Evolutionary conservation across 2,797 vertebrate genomes (phyloP).

Genomic region (Serranus cabrilla): DNA sequence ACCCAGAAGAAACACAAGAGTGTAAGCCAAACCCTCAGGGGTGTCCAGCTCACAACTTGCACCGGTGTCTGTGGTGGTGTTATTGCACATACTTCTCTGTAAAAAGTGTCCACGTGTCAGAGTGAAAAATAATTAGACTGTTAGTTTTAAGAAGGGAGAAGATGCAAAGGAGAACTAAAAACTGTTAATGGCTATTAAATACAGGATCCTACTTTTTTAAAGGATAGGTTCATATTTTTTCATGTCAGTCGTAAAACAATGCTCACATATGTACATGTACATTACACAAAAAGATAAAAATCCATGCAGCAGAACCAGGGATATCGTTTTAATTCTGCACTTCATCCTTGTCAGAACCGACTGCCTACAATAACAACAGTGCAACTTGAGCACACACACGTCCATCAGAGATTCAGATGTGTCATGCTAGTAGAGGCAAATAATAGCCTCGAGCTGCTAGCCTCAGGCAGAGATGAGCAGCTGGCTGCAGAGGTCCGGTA

Average conservation of each 20-base stretch:
- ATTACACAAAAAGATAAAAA: neutral
- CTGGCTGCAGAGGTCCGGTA: neutral
- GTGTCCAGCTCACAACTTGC: fast-evolving
- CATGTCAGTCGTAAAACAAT: neutral
- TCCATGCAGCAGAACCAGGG: neutral
- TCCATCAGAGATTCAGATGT: neutral
- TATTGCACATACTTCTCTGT: slow-evolving; percentile 38
- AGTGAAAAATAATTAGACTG: neutral
- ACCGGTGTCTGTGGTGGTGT: neutral
- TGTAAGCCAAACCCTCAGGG: slow-evolving; percentile 63
- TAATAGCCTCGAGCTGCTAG: neutral
- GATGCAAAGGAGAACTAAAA: neutral
- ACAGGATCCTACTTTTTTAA: neutral
- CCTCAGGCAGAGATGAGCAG: neutral
- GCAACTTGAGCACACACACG: neutral
- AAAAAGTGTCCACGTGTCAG: neutral
- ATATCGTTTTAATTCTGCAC: neutral
- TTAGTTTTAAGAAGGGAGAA: neutral
- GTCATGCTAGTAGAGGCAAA: neutral
- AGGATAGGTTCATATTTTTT: neutral
- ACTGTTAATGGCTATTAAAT: neutral
- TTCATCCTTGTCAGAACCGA: neutral
- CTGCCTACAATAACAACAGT: neutral
- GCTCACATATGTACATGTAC: neutral
- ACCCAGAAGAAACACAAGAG: slow-evolving; percentile 72